These are phyloP conservation scores for Acrossocheilus fasciatus DNA, from an alignment of 2,797 vertebrate genomes.

Conservation along the genomic window DNA sequence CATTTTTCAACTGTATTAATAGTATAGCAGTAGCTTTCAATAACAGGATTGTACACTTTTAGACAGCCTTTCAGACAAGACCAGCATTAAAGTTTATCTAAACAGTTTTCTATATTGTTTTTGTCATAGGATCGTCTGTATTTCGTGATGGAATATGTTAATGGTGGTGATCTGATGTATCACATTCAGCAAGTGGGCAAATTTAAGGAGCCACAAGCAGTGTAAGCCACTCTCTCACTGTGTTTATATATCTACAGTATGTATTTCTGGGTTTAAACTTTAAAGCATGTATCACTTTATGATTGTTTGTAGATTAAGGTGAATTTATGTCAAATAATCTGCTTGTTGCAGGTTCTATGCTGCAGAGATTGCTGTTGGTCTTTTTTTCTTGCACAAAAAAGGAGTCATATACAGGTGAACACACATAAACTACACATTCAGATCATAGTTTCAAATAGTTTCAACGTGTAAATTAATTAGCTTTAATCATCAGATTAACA, in stretches of 20 bases:
- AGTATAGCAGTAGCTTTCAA: not conserved
- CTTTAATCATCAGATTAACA: not conserved
- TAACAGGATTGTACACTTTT: not conserved
- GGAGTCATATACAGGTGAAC: slow-evolving; percentile 91
- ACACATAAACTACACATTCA: slow-evolving; percentile 51
- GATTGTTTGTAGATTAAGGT: not conserved
- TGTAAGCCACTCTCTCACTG: slow-evolving; percentile 82
- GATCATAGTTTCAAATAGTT: not conserved
- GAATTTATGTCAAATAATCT: not conserved
- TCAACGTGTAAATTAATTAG: not conserved
- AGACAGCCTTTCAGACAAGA: not conserved
- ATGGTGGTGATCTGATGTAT: slow-evolving; percentile 96
- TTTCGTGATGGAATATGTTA: slow-evolving; percentile 98
- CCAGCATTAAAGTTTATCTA: not conserved
- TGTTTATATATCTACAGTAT: not conserved
- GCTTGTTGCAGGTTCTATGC: slow-evolving; percentile 92
- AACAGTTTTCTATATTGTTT: slow-evolving; percentile 18
- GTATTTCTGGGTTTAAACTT: not conserved
- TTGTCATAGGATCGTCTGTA: slow-evolving; percentile 90
- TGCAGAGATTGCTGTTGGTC: slow-evolving; percentile 94
- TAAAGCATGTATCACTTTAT: not conserved
- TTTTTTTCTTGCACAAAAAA: slow-evolving; percentile 93
- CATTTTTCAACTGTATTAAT: not conserved
- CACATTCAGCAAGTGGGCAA: slow-evolving; percentile 88
- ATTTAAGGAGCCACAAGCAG: slow-evolving; percentile 98